Evolutionary conservation across 2,113 vertebrate species (phyloP).

Genomic region (Phodopus roborovskii): DNA sequence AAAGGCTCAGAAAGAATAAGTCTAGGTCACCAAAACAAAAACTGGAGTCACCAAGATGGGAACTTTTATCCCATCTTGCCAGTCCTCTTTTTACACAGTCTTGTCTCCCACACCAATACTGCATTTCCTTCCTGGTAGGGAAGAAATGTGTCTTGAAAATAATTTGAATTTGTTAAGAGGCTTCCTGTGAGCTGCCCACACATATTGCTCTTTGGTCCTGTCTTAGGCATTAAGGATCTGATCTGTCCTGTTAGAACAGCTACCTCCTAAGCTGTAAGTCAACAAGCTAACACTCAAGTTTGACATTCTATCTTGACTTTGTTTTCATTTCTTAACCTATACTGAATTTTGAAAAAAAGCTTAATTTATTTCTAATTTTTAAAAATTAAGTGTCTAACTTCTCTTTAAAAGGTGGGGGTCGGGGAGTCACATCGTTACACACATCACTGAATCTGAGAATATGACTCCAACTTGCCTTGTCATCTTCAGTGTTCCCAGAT

Average conservation of each 20-base stretch:
- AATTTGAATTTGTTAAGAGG: neutral
- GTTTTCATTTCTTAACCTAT: neutral
- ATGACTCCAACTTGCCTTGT: neutral
- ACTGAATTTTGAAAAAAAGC: neutral
- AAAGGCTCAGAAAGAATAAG: neutral
- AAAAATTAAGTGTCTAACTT: neutral
- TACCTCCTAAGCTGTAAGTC: neutral
- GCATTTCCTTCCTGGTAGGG: neutral
- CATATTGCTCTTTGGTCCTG: neutral
- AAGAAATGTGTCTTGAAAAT: slow-evolving; percentile 42
- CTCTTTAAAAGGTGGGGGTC: neutral
- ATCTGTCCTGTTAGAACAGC: neutral
- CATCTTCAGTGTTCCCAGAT: neutral
- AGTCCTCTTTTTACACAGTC: neutral
- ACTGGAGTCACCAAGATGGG: neutral
- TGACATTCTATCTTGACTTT: neutral
- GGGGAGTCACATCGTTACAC: too few species aligned
- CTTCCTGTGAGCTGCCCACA: neutral
- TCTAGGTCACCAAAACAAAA: neutral
- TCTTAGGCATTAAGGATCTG: neutral
- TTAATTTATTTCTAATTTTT: slow-evolving; percentile 32
- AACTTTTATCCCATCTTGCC: neutral
- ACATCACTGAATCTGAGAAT: neutral
- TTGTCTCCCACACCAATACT: neutral
- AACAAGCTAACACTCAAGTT: neutral